A percentile compares a stretch with the other conserved stretches of the same genome.
phyloP scores from a whole-genome alignment of 2,888 invertebrate genomes.

The Diarsia mendica region DNA sequence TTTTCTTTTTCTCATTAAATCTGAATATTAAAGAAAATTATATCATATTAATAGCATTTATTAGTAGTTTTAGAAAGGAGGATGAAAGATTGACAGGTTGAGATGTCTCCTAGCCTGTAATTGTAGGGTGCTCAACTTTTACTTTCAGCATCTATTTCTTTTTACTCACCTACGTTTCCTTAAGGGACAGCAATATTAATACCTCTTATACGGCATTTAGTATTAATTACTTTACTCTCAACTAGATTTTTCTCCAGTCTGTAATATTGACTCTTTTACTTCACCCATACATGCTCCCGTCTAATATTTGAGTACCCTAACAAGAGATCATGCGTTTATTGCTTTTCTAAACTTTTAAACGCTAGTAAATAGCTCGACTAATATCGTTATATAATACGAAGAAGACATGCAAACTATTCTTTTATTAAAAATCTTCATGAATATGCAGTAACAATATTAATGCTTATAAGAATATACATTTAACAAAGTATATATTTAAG shows the following conservation, averaged over 20 bases:
- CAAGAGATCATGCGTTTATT: constrained; percentile 61
- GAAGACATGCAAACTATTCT: constrained; percentile 71
- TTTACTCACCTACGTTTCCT: constrained; percentile 65
- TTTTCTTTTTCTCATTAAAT: constrained; percentile 13
- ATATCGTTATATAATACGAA: constrained; percentile 54
- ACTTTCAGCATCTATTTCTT: constrained; percentile 47
- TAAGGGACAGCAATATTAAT: constrained; percentile 56
- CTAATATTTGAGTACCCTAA: constrained; percentile 63
- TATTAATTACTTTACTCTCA: background rate
- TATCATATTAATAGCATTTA: background rate
- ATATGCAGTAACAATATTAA: constrained; percentile 50
- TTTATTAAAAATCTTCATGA: constrained; percentile 59
- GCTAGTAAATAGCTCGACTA: constrained; percentile 60
- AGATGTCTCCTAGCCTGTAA: constrained; percentile 63
- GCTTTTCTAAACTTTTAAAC: constrained; percentile 49
- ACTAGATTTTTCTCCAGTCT: constrained; percentile 31
- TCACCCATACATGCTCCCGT: constrained; percentile 74
- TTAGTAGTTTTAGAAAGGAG: constrained; percentile 41
- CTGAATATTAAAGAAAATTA: background rate
- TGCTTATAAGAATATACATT: constrained; percentile 45
- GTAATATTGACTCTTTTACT: constrained; percentile 33
- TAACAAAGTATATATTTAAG: constrained; percentile 48
- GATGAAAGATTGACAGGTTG: constrained; percentile 64
- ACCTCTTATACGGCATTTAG: constrained; percentile 45
- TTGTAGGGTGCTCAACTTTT: constrained; percentile 66